These are phyloP conservation scores for Rhodophaea formosa DNA, from an alignment of 2,888 invertebrate genomes.

Conservation along the genomic window DNA sequence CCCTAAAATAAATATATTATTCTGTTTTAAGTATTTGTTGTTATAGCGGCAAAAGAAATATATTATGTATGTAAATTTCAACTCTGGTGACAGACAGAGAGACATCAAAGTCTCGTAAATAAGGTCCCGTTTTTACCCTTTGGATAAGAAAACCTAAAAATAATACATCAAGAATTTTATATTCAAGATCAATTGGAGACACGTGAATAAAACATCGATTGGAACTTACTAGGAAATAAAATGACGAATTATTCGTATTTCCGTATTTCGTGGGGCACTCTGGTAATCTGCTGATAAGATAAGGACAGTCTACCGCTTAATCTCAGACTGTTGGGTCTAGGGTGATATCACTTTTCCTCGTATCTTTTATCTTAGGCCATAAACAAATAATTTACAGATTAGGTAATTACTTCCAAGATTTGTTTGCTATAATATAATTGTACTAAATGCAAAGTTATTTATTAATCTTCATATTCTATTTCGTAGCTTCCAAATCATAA, in stretches of 20 bases:
- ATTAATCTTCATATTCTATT: not conserved
- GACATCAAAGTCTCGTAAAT: too few relatives aligned
- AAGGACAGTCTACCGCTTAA: conserved; percentile 17
- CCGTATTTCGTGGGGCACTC: conserved; percentile 13
- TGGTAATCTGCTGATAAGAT: conserved; percentile 17
- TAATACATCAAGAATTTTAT: too few relatives aligned
- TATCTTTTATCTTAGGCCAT: conserved; percentile 1
- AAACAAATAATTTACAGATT: conserved; percentile 1
- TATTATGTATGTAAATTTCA: too few relatives aligned
- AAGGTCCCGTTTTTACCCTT: too few relatives aligned
- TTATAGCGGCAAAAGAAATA: too few relatives aligned
- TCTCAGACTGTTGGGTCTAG: conserved; percentile 1
- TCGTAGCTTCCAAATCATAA: too few relatives aligned
- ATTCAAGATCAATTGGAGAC: too few relatives aligned
- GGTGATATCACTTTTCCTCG: not conserved
- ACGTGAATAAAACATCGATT: not conserved
- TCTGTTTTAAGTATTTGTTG: too few relatives aligned
- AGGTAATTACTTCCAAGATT: not conserved
- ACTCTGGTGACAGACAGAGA: too few relatives aligned
- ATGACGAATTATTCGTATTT: conserved; percentile 4
- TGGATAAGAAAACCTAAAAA: too few relatives aligned
- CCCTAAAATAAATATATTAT: too few relatives aligned
- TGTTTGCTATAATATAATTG: not conserved
- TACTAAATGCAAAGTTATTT: not conserved
- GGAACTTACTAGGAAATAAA: not conserved